Conservation (phyloP, 23 tunicate species). For the Halocynthia roretzi region DNA sequence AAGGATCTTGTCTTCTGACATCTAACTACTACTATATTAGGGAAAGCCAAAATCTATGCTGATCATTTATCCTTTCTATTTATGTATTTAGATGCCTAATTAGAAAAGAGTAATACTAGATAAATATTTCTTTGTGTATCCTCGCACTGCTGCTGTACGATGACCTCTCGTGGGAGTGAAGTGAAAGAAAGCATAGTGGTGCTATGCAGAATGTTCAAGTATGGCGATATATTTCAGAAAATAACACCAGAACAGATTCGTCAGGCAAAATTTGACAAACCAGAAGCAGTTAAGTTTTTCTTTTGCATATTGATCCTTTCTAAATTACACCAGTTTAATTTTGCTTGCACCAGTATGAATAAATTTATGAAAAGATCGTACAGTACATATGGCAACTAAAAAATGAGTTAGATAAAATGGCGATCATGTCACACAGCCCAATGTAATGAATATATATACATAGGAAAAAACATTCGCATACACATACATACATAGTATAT, state of each 20-base stretch:
- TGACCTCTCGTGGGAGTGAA: not conserved
- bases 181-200: slow-evolving; percentile 5
- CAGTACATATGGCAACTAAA: not conserved
- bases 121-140: too few species aligned
- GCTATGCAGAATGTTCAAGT: slow-evolving; percentile 18
- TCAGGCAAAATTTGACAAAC: slow-evolving; percentile 27
- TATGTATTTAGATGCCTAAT: too few species aligned
- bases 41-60: too few species aligned
- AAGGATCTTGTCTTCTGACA: too few species aligned
- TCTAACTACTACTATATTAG: too few species aligned
- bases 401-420: not conserved
- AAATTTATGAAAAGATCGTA: not conserved
- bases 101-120: too few species aligned
- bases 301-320: not conserved
- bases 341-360: not conserved
- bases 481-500: too few species aligned
- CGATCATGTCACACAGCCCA: too few species aligned
- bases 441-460: too few species aligned
- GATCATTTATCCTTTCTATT: too few species aligned
- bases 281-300: slow-evolving; percentile 7
- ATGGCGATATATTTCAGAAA: slow-evolving; percentile 1
- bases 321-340: not conserved
- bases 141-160: too few species aligned
- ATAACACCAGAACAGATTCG: slow-evolving; percentile 11
- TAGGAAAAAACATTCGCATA: too few species aligned